Conservation (phyloP, 1,140 invertebrate species). For the Eupristina koningsbergeri region DNA sequence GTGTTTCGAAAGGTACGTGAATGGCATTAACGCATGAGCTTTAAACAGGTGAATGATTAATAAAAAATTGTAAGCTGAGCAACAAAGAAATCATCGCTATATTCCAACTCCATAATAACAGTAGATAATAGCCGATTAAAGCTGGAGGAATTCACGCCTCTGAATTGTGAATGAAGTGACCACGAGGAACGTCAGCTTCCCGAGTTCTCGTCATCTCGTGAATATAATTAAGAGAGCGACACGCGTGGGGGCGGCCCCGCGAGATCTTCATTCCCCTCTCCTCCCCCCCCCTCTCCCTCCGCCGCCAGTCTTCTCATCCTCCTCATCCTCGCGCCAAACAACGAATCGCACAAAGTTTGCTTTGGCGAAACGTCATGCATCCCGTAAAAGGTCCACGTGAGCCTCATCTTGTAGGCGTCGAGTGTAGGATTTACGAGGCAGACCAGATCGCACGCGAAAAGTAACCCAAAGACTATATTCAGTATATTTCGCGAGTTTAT, state of each 20-base stretch:
- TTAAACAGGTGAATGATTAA: not conserved
- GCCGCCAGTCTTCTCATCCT: too few species aligned
- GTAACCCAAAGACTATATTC: not conserved
- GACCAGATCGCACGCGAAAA: not conserved
- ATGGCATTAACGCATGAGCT: too few species aligned
- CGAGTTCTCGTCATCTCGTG: not conserved
- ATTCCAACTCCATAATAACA: not conserved
- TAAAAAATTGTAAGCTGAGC: not conserved
- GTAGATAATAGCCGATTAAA: too few species aligned
- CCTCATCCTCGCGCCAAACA: too few species aligned
- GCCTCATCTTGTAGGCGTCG: conserved; percentile 12
- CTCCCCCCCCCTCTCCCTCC: too few species aligned
- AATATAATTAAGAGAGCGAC: not conserved
- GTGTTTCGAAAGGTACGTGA: not conserved
- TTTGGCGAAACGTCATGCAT: not conserved
- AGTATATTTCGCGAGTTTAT: conserved; percentile 28
- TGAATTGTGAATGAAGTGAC: too few species aligned
- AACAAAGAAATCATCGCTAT: not conserved
- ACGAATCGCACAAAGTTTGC: too few species aligned
- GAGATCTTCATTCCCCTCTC: conserved; percentile 20
- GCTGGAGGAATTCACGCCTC: not conserved
- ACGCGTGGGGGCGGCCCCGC: not conserved
- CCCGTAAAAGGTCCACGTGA: conserved; percentile 6
- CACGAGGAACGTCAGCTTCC: too few species aligned
- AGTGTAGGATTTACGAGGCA: conserved; percentile 12